These are phyloP conservation scores for Aspidoscelis tigris DNA, from an alignment of 2,113 vertebrate genomes.

Conservation along the genomic window DNA sequence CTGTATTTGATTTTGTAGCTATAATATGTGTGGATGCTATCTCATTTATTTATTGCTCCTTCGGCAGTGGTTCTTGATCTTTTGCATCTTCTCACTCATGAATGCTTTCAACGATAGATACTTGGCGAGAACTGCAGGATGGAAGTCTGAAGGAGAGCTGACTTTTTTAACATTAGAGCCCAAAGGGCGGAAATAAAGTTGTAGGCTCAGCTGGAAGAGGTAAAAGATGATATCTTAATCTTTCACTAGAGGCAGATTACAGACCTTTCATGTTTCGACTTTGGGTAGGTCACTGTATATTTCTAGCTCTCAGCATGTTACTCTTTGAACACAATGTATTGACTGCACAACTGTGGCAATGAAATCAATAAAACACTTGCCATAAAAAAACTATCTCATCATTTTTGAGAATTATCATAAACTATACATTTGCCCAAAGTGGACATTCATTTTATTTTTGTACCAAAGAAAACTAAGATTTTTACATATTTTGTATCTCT, in stretches of 20 bases:
- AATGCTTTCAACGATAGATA: conserved; percentile 64
- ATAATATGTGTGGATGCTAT: background rate
- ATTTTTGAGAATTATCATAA: conserved; percentile 72
- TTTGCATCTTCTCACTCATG: conserved; percentile 64
- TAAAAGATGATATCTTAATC: conserved; percentile 51
- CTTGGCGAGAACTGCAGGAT: conserved; percentile 69
- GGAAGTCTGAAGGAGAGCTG: conserved; percentile 75
- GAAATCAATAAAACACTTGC: conserved; percentile 20
- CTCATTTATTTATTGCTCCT: conserved; percentile 45
- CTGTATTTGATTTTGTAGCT: background rate
- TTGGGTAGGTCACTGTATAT: conserved; percentile 61
- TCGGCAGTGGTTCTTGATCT: conserved; percentile 65
- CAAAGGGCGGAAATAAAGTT: conserved; percentile 47
- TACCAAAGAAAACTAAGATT: background rate
- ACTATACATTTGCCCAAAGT: conserved; percentile 66
- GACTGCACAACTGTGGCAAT: conserved; percentile 48
- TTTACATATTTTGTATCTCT: conserved; percentile 10
- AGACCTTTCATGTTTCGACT: conserved; percentile 43
- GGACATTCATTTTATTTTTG: conserved; percentile 67
- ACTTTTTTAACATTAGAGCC: conserved; percentile 67
- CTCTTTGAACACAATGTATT: conserved; percentile 34
- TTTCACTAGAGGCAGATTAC: conserved; percentile 59
- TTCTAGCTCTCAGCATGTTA: background rate
- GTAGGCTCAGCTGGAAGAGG: conserved; percentile 61
- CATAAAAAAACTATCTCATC: conserved; percentile 61